A percentile compares a stretch with the other conserved stretches of the same genome.
phyloP scores from a whole-genome alignment of 30 jellyfish, hydroid and myxozoan genomes.

The Rhopilema esculentum region DNA sequence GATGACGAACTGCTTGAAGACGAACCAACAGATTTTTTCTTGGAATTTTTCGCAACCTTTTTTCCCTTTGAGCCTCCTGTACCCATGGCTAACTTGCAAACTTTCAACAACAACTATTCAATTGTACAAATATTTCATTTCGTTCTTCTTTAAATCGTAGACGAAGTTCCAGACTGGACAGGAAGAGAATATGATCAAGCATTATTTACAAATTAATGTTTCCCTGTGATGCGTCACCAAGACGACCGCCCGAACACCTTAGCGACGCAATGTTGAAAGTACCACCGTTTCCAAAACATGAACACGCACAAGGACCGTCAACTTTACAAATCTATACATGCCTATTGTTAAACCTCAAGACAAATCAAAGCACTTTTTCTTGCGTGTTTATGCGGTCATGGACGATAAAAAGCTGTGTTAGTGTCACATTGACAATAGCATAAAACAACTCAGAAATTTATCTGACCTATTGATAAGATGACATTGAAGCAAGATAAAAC shows the following conservation, averaged over 20 bases:
- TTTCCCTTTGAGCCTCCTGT: constrained; percentile 51
- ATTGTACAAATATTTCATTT: not conserved
- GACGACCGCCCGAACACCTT: not conserved
- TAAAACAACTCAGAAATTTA: no score
- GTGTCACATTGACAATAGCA: no score
- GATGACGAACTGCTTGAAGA: constrained; percentile 38
- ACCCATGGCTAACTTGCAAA: constrained; percentile 34
- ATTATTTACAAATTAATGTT: not conserved
- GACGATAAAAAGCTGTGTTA: no score
- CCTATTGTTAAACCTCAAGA: no score
- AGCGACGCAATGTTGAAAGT: not conserved
- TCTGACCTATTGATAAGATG: no score
- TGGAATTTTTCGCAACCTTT: not conserved
- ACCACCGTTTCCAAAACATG: not conserved
- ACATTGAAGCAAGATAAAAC: no score
- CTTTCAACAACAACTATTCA: not conserved
- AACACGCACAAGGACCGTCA: no score
- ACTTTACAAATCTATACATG: no score
- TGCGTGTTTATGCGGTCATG: no score
- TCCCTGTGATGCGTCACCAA: constrained; percentile 8
- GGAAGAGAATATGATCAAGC: not conserved
- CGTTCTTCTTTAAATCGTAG: not conserved
- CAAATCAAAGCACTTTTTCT: no score
- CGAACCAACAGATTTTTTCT: constrained; percentile 11
- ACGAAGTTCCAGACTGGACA: not conserved